Conservation (phyloP, 2,797 vertebrate genomes). For the Gastrophryne carolinensis region DNA sequence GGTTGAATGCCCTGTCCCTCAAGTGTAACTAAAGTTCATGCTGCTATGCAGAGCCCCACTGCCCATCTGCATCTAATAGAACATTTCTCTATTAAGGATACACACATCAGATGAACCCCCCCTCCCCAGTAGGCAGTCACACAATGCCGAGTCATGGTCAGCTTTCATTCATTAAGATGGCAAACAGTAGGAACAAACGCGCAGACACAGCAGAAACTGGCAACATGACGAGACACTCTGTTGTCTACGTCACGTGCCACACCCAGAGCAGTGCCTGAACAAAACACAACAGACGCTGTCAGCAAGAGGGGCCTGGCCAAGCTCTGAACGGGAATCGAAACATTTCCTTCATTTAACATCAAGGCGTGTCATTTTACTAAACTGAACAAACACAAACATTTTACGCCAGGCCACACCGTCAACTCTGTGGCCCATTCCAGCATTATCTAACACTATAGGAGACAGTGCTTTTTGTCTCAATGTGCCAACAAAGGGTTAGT, state of each 20-base stretch:
- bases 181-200: neutral
- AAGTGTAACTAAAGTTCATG: too few relatives aligned
- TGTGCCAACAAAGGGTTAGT: too few relatives aligned
- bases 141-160: neutral
- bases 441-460: too few relatives aligned
- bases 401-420: too few relatives aligned
- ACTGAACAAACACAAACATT: too few relatives aligned
- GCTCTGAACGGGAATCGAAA: neutral
- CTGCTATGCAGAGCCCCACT: too few relatives aligned
- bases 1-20: too few relatives aligned
- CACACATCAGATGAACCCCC: too few relatives aligned
- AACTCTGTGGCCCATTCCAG: too few relatives aligned
- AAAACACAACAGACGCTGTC: neutral
- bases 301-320: neutral
- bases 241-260: conserved; percentile 1
- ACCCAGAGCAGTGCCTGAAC: conserved; percentile 17
- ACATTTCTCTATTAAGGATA: too few relatives aligned
- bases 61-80: too few relatives aligned
- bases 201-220: neutral
- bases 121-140: neutral
- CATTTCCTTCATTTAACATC: neutral
- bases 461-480: too few relatives aligned
- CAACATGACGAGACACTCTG: conserved; percentile 18
- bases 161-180: neutral
- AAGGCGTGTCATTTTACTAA: neutral